Base-by-base conservation (phyloP, 2,113 vertebrate species). In the Puffinus mauretanicus region DNA sequence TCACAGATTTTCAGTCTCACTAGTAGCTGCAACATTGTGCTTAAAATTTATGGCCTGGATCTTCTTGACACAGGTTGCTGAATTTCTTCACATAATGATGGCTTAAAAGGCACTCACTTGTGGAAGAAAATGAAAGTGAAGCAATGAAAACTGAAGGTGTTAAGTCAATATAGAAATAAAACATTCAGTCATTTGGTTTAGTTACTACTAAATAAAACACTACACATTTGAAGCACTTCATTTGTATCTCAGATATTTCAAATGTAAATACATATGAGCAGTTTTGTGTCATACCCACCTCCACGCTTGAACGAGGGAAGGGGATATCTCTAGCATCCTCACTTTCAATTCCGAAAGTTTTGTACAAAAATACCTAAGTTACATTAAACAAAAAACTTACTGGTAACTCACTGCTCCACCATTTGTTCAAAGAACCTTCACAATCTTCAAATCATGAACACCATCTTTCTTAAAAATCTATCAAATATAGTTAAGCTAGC, bases 261-360 rank as follows among this genome's bases (percentile, higher is more conserved):
- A 57, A 81, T 24, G 17, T 51, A 88, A 94, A 64, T 7, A n/a
- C 7, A 4, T 6, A 5, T 40, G 40, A 80, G 9, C 17, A 78
- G 55, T 36, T 79, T 42, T 67, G 38, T 70, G 18, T 85, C 71
- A 91, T 83, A 96, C 94, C 55, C 60, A 97, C 89, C 93, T 96
- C 96, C 94, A 85, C 1, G 15, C 51, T 40, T 73, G 91, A 86
- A 79, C 1, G 3, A 95, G 52, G 51, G 36, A 78, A 69, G 62
- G 82, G 34, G 94, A 42, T 83, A 93, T 62, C 71, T 83, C 82
- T 64, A 82, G 71, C 95, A 97, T 95, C 67, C 51, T 94, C 89
- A 83, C n/a, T n/a, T 85, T 82, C 81, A 70, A 49, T 51, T 90
- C 38, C 89, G 38, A 38, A 86, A 62, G 9, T 85, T 96, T 95